Percentiles rank a stretch among this genome's conserved stretches.
Evolutionary conservation across 2,888 invertebrate species (phyloP).

Genomic region (Aporophyla nigra): DNA sequence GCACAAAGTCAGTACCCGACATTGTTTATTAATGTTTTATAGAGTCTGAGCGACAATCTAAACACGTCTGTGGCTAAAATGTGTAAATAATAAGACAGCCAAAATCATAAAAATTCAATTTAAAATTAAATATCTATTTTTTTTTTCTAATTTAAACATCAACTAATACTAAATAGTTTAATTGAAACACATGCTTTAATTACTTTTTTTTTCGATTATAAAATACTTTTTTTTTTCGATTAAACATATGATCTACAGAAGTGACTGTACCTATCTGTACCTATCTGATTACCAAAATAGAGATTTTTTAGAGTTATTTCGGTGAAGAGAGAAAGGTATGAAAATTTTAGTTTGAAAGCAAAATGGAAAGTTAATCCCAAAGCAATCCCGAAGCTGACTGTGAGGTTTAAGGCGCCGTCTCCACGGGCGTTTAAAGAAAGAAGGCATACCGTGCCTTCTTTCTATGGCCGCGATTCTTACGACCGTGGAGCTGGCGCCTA

Average conservation of each 20-base stretch:
- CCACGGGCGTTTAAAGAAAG: background rate
- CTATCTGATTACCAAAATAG: constrained; percentile 12
- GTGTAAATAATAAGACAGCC: constrained; percentile 42
- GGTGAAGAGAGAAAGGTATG: constrained; percentile 31
- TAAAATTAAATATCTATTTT: constrained; percentile 16
- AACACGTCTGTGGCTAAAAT: constrained; percentile 12
- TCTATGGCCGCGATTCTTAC: background rate
- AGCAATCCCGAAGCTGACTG: constrained; percentile 80
- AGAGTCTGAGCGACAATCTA: constrained; percentile 9
- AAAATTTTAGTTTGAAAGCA: constrained; percentile 69
- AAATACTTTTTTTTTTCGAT: constrained; percentile 1
- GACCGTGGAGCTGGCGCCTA: background rate
- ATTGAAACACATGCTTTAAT: constrained; percentile 39
- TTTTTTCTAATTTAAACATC: constrained; percentile 33
- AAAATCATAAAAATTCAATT: constrained; percentile 43
- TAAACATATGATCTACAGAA: constrained; percentile 13
- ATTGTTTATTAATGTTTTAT: constrained; percentile 55
- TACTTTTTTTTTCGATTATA: constrained; percentile 13
- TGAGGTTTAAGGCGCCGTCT: constrained; percentile 44
- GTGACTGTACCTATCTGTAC: background rate
- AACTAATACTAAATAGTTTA: constrained; percentile 16
- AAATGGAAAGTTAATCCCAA: constrained; percentile 77
- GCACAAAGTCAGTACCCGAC: constrained; percentile 48
- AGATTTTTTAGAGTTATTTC: background rate
- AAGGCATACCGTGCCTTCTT: background rate